A percentile compares a stretch with the other conserved stretches of the same genome.
Conservation (phyloP, 1,140 invertebrate species). For the Pseudoatta argentina region DNA sequence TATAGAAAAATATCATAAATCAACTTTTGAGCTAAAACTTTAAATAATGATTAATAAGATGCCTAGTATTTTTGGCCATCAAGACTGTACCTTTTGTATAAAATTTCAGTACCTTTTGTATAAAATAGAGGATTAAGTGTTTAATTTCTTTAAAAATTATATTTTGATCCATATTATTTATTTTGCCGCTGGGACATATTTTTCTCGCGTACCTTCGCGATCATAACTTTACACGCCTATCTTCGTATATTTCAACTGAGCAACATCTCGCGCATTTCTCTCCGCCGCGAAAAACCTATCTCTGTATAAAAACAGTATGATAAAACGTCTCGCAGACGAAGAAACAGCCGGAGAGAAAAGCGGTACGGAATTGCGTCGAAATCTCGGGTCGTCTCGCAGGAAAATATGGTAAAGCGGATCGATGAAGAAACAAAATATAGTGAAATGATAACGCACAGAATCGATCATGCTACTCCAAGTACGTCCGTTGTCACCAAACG, state of each 20-base stretch:
- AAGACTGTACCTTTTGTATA: neutral
- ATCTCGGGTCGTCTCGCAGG: slow-evolving; percentile 47
- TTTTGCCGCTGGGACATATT: slow-evolving; percentile 30
- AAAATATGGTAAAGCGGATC: slow-evolving; percentile 56
- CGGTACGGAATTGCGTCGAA: slow-evolving; percentile 50
- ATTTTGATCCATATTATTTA: slow-evolving; percentile 46
- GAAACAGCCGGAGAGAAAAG: slow-evolving; percentile 59
- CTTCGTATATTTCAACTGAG: slow-evolving; percentile 55
- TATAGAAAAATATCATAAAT: no score
- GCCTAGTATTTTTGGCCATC: no score
- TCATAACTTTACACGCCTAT: slow-evolving; percentile 62
- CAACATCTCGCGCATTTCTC: slow-evolving; percentile 51
- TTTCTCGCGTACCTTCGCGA: slow-evolving; percentile 47
- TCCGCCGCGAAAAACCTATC: slow-evolving; percentile 35
- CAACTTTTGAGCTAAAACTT: no score
- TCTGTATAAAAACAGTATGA: slow-evolving; percentile 61
- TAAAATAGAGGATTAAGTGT: slow-evolving; percentile 24
- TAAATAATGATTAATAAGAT: no score
- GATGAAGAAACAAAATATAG: slow-evolving; percentile 39
- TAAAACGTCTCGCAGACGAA: slow-evolving; percentile 57
- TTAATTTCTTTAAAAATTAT: slow-evolving; percentile 25
- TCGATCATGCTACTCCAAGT: slow-evolving; percentile 38
- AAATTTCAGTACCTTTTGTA: neutral
- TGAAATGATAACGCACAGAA: slow-evolving; percentile 63
- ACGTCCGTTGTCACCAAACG: neutral